Conservation (phyloP, 30 jellyfish, hydroid and myxozoan species). For the Mastigias papua region DNA sequence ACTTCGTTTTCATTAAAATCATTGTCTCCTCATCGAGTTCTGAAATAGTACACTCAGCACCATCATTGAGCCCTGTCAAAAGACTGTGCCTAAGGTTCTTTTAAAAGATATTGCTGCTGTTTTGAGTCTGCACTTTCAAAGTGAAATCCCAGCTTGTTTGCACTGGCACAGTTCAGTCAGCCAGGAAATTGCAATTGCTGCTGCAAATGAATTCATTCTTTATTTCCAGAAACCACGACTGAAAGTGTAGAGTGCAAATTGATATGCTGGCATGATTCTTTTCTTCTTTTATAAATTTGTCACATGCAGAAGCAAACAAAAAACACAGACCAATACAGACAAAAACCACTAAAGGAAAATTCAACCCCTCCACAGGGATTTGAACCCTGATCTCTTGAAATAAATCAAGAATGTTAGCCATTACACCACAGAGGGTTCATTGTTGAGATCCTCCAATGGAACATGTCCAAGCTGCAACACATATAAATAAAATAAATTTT, state of each 20-base stretch:
- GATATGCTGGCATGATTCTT: background rate
- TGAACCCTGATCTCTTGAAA: constrained; percentile 40
- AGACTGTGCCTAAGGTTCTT: background rate
- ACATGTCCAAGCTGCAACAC: background rate
- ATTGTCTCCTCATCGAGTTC: background rate
- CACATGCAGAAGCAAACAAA: background rate
- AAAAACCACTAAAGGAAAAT: background rate
- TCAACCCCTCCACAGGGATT: constrained; percentile 53
- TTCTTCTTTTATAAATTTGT: background rate
- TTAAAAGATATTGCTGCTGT: background rate
- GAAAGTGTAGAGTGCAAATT: background rate
- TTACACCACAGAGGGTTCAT: constrained; percentile 40
- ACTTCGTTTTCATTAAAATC: background rate
- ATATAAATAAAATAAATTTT: too few relatives aligned
- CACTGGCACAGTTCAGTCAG: too few relatives aligned
- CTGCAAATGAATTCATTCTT: background rate
- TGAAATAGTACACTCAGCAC: background rate
- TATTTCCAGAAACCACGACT: background rate
- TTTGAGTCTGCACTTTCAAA: background rate
- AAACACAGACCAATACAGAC: background rate
- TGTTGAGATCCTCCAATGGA: background rate
- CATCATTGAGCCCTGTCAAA: background rate
- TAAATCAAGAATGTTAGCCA: constrained; percentile 24
- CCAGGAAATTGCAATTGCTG: too few relatives aligned
- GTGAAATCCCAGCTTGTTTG: background rate